Conservation (phyloP, 2,888 invertebrate genomes). For the Mesorhabditis sp. region DNA sequence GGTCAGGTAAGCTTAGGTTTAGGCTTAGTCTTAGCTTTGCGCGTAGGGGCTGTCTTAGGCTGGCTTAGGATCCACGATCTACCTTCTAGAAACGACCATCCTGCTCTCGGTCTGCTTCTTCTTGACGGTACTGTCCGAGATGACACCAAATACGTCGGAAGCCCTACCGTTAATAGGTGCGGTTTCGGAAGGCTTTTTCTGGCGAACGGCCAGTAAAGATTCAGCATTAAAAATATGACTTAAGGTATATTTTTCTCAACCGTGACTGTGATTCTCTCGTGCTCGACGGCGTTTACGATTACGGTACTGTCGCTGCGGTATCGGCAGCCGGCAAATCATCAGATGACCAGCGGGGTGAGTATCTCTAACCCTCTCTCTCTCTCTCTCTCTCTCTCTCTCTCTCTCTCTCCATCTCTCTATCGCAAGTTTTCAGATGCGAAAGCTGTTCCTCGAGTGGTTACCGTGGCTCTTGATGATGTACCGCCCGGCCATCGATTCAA, state of each 20-base stretch:
- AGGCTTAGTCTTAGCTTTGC: no score
- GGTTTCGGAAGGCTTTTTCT: background rate
- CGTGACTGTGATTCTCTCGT: constrained; percentile 41
- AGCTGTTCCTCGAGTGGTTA: constrained; percentile 40
- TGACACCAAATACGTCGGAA: constrained; percentile 90
- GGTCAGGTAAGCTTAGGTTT: no score
- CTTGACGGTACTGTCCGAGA: constrained; percentile 93
- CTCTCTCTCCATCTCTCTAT: no score
- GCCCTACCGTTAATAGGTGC: constrained; percentile 40
- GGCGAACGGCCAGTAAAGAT: background rate
- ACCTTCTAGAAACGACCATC: constrained; percentile 47
- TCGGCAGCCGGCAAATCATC: constrained; percentile 40
- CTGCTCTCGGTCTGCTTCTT: constrained; percentile 88
- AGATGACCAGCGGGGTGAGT: constrained; percentile 26
- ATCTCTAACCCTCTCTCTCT: background rate
- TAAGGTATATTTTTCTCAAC: constrained; percentile 46
- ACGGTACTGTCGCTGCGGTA: constrained; percentile 42
- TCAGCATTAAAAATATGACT: background rate
- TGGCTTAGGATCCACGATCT: background rate
- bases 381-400: background rate
- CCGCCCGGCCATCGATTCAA: constrained; percentile 29
- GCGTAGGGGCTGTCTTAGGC: background rate
- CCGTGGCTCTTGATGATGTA: constrained; percentile 43
- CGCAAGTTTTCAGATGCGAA: constrained; percentile 28
- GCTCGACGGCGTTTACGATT: constrained; percentile 47